phyloP scores from a whole-genome alignment of 2,113 vertebrate genomes.

The Syrrhaptes paradoxus region DNA sequence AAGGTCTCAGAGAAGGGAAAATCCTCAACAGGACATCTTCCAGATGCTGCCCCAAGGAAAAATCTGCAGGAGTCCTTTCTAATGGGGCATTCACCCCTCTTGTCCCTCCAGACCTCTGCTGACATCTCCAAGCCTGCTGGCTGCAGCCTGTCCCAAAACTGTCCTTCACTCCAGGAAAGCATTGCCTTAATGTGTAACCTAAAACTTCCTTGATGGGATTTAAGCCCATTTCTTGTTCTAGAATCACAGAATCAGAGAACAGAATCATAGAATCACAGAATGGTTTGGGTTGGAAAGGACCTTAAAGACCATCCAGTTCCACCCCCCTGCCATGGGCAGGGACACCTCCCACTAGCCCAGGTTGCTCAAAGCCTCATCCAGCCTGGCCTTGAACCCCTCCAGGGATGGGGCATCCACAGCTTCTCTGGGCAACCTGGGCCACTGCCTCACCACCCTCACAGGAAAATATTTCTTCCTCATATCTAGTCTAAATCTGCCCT shows the following conservation, averaged over 20 bases:
- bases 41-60: background rate
- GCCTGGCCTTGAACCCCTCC: too few relatives aligned
- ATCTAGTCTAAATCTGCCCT: too few relatives aligned
- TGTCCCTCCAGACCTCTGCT: background rate
- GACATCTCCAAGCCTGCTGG: background rate
- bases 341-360: background rate
- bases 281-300: background rate
- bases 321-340: background rate
- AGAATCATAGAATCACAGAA: too few relatives aligned
- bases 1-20: background rate
- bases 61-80: background rate
- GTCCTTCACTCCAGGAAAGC: background rate
- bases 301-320: background rate
- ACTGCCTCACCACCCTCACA: too few relatives aligned
- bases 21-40: background rate
- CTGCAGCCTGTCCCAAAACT: background rate
- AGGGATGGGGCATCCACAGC: too few relatives aligned
- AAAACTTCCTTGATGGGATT: background rate
- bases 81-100: background rate
- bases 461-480: too few relatives aligned
- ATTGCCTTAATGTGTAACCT: accelerated
- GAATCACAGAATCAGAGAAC: too few relatives aligned
- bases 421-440: too few relatives aligned
- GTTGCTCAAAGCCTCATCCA: too few relatives aligned
- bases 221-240: background rate